Evolutionary conservation across 2,797 vertebrate genomes (phyloP), one percentile per base, ranked within the genome.

Genomic region (Cynopterus sphinx): DNA sequence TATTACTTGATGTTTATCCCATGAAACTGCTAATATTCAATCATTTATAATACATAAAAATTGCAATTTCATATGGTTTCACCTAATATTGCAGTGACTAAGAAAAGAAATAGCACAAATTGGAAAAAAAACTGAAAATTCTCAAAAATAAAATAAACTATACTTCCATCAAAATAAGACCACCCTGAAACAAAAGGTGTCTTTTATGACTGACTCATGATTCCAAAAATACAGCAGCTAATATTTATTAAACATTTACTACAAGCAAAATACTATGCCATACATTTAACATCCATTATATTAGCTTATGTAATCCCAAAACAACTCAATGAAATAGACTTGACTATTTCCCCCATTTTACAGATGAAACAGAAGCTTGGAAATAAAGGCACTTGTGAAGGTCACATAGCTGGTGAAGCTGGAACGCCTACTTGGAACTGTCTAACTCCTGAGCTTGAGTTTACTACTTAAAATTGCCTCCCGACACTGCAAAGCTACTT

Each of bases 1-100:
- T 73, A 75, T 73, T 55, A 51, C 36, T 75, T 90, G 85, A 92
- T 53, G 0, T 61, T 61, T 74, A 86, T 93, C 92, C 94, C 33
- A 93, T 22, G n/a, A 96, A 93, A 74, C 46, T 90, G 16, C 55
- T 91, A 51, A 36, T 81, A 89, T 31, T 83, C 59, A 73, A 87
- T 75, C 41, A 26, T 75, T 89, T 89, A 88, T 84, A 36, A 93
- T n/a, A 3, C 87, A 81, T 6, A 90, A 96, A 95, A 95, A 63
- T 16, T 91, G 5, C 8, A 95, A 73, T 90, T 94, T 85, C 21
- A 65, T 57, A 67, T 28, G 10, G 19, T 65, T 96, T 90, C 51
- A 70, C 19, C n/a, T 85, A 84, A 81, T 65, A 90, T 70, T 82
- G 82, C 19, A 91, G 43, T 70, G 79, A 51, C 81, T 63, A 21